Base-by-base conservation (phyloP, 2,797 vertebrate genomes). In the Salarias fasciatus region DNA sequence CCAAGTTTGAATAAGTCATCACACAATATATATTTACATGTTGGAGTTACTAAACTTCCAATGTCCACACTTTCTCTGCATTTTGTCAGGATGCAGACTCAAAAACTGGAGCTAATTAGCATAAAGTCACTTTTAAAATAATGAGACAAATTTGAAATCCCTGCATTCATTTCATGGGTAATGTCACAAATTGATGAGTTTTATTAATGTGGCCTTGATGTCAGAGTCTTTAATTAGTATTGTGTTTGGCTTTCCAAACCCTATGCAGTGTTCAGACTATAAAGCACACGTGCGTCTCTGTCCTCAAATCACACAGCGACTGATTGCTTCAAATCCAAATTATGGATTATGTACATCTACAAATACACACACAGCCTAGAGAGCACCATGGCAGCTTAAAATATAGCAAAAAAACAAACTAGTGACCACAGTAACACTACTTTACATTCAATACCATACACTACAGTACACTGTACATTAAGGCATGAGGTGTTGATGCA, bases 401-500 rank as follows among this genome's bases (percentile, higher is more conserved):
- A 84, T 49, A 72, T 31, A 80, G 78, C 73, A 79, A 76, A 77
- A n/a, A 88, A 77, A 85, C 78, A 85, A 75, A 84, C 64, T 48
- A 71, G 62, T 64, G 72, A 85, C 72, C 65, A 85, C 75, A 80
- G 66, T 69, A 79, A 82, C 75, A 81, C 67, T 75, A 89, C 79
- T 80, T 73, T 75, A 90, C 88, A 86, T 87, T 88, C 82, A 52
- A 74, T 77, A 86, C 86, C 82, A 82, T 60, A 87, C 72, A 87
- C 70, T 80, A 80, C 75, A 87, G 69, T 78, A 81, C 75, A 86
- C 80, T 90, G 89, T 91, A 92, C 87, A 93, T 93, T 93, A 94
- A 94, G 93, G 93, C 93, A 90, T 93, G 89, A 86, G 92, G 92
- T 92, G 86, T 89, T 80, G 74, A 89, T 82, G 78, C 69, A 75